Evolutionary conservation across 2,113 vertebrate genomes (phyloP).

Genomic region (Chloroceryle aenea): DNA sequence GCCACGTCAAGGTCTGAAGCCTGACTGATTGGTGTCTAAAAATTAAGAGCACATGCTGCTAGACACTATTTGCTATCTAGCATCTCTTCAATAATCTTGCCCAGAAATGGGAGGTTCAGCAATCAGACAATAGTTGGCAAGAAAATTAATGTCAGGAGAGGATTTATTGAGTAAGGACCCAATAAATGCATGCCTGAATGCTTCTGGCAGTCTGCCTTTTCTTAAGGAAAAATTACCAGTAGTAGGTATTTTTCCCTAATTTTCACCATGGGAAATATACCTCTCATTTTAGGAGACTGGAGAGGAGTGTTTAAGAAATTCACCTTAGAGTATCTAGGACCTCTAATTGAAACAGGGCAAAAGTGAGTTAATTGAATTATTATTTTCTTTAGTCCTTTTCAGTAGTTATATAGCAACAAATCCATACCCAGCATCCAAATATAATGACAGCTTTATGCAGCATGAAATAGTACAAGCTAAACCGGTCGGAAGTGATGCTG

Average conservation of each 20-base stretch:
- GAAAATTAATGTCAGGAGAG: slow-evolving; percentile 32
- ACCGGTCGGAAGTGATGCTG: background rate
- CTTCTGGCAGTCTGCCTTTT: background rate
- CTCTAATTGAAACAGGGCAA: background rate
- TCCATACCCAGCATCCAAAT: background rate
- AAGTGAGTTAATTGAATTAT: background rate
- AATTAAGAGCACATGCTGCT: slow-evolving; percentile 28
- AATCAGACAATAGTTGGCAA: slow-evolving; percentile 28
- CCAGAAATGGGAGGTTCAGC: slow-evolving; percentile 26
- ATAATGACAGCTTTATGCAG: background rate
- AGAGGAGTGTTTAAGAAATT: background rate
- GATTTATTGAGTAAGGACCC: slow-evolving; percentile 14
- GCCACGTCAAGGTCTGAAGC: slow-evolving; percentile 5
- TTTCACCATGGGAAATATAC: background rate
- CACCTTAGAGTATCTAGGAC: background rate
- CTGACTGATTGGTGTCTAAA: slow-evolving; percentile 11
- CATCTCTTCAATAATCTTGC: slow-evolving; percentile 20
- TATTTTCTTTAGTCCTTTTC: background rate
- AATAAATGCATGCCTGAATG: background rate
- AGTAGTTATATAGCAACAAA: background rate
- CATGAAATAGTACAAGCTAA: background rate
- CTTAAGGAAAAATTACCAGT: background rate
- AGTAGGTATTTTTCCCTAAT: background rate
- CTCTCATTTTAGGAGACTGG: background rate
- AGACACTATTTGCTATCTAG: slow-evolving; percentile 8